Evolutionary conservation across 2,888 invertebrate species (phyloP).

Genomic region (Prosopocoilus inquinatus): DNA sequence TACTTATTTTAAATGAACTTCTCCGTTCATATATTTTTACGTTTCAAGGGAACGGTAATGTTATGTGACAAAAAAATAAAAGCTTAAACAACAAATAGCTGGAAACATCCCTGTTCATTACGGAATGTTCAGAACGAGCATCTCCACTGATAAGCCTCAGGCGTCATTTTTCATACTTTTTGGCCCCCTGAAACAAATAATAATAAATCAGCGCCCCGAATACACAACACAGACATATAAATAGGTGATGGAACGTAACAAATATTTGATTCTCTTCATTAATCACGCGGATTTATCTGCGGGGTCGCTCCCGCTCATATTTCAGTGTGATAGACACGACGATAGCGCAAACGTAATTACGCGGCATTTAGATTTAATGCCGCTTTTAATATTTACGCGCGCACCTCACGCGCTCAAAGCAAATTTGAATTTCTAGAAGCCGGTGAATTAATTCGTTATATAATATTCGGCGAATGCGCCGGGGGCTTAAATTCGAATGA

Average conservation of each 20-base stretch:
- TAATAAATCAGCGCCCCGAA: constrained; percentile 18
- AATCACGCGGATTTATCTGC: constrained; percentile 36
- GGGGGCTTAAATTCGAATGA: not conserved
- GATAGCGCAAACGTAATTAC: constrained; percentile 36
- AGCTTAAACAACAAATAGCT: too few species aligned
- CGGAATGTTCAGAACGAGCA: too few species aligned
- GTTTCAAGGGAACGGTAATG: too few species aligned
- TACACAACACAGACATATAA: constrained; percentile 14
- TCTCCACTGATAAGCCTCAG: too few species aligned
- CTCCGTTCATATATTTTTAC: too few species aligned
- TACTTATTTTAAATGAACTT: too few species aligned
- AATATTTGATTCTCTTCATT: constrained; percentile 38
- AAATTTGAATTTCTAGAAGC: constrained; percentile 32
- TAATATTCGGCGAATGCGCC: constrained; percentile 14
- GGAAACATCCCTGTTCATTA: too few species aligned
- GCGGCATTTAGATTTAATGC: constrained; percentile 38
- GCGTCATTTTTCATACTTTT: constrained; percentile 1
- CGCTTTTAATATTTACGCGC: constrained; percentile 37
- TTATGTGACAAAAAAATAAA: too few species aligned
- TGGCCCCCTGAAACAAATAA: constrained; percentile 10
- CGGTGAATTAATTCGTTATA: constrained; percentile 30
- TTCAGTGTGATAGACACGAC: constrained; percentile 35
- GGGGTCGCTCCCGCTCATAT: constrained; percentile 28
- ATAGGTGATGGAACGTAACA: constrained; percentile 25
- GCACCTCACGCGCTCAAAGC: constrained; percentile 29